Conservation (phyloP, 1,140 invertebrate species). For the Heliconius congener region DNA sequence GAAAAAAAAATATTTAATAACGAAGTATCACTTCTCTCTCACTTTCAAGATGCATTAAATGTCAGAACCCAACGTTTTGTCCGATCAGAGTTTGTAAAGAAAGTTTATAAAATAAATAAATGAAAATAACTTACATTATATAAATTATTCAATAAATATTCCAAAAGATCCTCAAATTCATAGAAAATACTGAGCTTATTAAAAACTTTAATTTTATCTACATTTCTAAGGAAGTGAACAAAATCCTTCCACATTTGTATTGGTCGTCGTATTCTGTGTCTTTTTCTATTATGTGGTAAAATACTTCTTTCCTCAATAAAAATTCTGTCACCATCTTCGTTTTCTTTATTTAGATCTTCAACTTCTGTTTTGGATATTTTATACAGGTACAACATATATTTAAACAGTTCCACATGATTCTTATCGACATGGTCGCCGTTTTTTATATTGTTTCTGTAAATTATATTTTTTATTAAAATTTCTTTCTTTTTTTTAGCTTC, state of each 20-base stretch:
- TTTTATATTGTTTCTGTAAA: conserved; percentile 46
- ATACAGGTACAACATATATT: conserved; percentile 52
- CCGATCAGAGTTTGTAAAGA: too few relatives aligned
- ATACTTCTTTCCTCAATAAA: conserved; percentile 14
- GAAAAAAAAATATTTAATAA: too few relatives aligned
- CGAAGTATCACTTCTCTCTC: too few relatives aligned
- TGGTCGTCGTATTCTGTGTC: conserved; percentile 31
- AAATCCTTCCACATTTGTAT: conserved; percentile 38
- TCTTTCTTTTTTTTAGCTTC: too few relatives aligned
- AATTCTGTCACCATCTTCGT: conserved; percentile 5
- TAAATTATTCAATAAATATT: conserved; percentile 40
- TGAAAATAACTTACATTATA: conserved; percentile 42
- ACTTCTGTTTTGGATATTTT: conserved; percentile 33
- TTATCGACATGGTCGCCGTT: conserved; percentile 42
- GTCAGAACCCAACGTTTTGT: too few relatives aligned
- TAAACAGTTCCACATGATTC: conserved; percentile 53
- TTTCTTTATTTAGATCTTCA: conserved; percentile 15
- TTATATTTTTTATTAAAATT: background rate
- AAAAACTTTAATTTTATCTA: conserved; percentile 22
- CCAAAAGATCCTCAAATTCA: conserved; percentile 45
- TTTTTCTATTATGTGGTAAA: conserved; percentile 37
- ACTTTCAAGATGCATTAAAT: too few relatives aligned
- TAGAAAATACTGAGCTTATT: conserved; percentile 29
- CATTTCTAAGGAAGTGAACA: conserved; percentile 32
- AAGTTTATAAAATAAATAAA: background rate